Conservation (phyloP, 2,888 invertebrate genomes). For the Himalopsyche tibetana region DNA sequence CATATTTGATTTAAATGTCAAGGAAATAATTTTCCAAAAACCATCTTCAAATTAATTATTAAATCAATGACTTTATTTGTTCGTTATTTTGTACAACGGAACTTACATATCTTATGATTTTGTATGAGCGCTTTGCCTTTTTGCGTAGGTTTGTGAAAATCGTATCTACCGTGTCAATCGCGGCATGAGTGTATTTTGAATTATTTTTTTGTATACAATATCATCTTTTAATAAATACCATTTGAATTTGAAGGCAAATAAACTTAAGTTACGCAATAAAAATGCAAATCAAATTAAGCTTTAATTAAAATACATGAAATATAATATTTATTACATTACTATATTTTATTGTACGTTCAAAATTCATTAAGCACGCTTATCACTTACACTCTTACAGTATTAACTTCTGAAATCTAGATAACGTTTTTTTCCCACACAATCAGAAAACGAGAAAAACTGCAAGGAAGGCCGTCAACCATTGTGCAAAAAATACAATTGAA, state of each 20-base stretch:
- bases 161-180: background rate
- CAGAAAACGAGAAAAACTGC: background rate
- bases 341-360: too few species aligned
- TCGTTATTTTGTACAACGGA: too few species aligned
- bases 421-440: conserved; percentile 12
- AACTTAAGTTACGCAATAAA: too few species aligned
- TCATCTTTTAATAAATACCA: background rate
- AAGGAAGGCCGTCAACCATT: conserved; percentile 10
- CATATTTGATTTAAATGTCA: too few species aligned
- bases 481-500: conserved; percentile 23
- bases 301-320: background rate
- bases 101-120: too few species aligned
- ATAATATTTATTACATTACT: background rate
- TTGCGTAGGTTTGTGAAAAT: background rate
- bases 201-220: too few species aligned
- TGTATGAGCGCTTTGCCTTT: too few species aligned
- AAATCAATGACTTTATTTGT: too few species aligned
- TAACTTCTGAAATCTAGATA: conserved; percentile 8
- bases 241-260: too few species aligned
- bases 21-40: too few species aligned
- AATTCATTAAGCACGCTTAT: background rate
- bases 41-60: too few species aligned
- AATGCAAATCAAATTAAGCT: background rate
- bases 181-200: too few species aligned
- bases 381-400: background rate